phyloP scores from a whole-genome alignment of 2,888 invertebrate species.

The Gasteruption jaculator region DNA sequence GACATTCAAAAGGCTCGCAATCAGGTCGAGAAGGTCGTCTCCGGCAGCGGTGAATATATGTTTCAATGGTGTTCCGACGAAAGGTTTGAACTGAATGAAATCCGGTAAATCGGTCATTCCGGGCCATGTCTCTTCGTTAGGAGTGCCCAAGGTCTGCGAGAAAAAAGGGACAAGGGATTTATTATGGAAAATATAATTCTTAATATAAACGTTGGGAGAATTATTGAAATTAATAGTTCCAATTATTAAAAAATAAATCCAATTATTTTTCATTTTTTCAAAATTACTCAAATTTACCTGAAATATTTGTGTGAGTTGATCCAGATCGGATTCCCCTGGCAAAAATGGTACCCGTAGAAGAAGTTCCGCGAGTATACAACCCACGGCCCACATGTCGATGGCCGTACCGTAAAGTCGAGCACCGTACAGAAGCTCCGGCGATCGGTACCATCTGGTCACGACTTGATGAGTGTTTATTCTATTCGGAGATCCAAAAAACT shows the following conservation, averaged over 20 bases:
- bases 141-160: slow-evolving; percentile 72
- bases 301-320: slow-evolving; percentile 94
- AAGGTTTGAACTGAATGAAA: slow-evolving; percentile 87
- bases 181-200: not conserved
- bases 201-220: too few relatives aligned
- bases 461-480: slow-evolving; percentile 97
- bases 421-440: slow-evolving; percentile 93
- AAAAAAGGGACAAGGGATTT: not conserved
- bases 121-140: slow-evolving; percentile 90
- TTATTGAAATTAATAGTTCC: not conserved
- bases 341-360: slow-evolving; percentile 87
- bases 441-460: slow-evolving; percentile 90
- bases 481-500: slow-evolving; percentile 94
- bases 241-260: not conserved
- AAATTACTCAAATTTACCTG: slow-evolving; percentile 57
- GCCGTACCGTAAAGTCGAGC: slow-evolving; percentile 92
- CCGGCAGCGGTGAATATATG: slow-evolving; percentile 94
- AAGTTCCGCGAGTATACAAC: slow-evolving; percentile 95
- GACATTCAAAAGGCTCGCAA: slow-evolving; percentile 72
- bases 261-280: slow-evolving; percentile 1
- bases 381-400: slow-evolving; percentile 98
- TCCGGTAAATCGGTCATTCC: slow-evolving; percentile 77
- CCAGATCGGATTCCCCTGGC: slow-evolving; percentile 95
- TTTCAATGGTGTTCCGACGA: slow-evolving; percentile 77
- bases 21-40: slow-evolving; percentile 81